phyloP scores from a whole-genome alignment of 1,140 invertebrate species.

The Doryteuthis pealeii region DNA sequence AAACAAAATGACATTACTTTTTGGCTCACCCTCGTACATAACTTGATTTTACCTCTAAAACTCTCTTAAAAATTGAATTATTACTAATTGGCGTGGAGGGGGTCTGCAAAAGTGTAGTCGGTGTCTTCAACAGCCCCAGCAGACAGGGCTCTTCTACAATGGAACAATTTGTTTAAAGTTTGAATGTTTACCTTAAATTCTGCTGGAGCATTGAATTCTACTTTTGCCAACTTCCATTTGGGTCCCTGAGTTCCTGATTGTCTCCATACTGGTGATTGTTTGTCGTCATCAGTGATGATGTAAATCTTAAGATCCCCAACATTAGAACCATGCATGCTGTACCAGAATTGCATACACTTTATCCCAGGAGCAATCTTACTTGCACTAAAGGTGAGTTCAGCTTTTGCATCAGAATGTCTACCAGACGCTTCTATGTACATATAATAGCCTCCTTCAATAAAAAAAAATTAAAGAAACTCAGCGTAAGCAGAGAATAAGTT shows the following conservation, averaged over 20 bases:
- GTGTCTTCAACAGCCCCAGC: slow-evolving; percentile 16
- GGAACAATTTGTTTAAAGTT: slow-evolving; percentile 28
- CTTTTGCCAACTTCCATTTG: slow-evolving; percentile 43
- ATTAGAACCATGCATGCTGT: slow-evolving; percentile 47
- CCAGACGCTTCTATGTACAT: slow-evolving; percentile 73
- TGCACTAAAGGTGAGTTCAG: slow-evolving; percentile 67
- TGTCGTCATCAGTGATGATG: slow-evolving; percentile 29
- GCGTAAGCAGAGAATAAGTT: too few relatives aligned
- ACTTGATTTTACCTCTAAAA: too few relatives aligned
- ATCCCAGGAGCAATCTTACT: slow-evolving; percentile 51
- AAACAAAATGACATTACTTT: too few relatives aligned
- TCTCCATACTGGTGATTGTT: slow-evolving; percentile 40
- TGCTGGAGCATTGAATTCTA: slow-evolving; percentile 2
- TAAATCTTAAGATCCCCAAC: slow-evolving; percentile 51
- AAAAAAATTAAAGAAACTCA: slow-evolving; percentile 2
- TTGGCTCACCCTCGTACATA: too few relatives aligned
- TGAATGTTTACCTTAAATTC: too few relatives aligned
- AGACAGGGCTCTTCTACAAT: background rate
- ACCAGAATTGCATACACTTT: slow-evolving; percentile 49
- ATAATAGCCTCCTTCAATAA: slow-evolving; percentile 67
- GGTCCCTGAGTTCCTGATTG: slow-evolving; percentile 41
- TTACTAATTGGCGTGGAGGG: too few relatives aligned
- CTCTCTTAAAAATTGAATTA: too few relatives aligned
- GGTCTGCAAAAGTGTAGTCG: too few relatives aligned
- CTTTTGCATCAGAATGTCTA: slow-evolving; percentile 66